Percentiles rank a stretch among this genome's conserved stretches.
phyloP scores from a whole-genome alignment of 2,797 vertebrate genomes.

The Merluccius polli region DNA sequence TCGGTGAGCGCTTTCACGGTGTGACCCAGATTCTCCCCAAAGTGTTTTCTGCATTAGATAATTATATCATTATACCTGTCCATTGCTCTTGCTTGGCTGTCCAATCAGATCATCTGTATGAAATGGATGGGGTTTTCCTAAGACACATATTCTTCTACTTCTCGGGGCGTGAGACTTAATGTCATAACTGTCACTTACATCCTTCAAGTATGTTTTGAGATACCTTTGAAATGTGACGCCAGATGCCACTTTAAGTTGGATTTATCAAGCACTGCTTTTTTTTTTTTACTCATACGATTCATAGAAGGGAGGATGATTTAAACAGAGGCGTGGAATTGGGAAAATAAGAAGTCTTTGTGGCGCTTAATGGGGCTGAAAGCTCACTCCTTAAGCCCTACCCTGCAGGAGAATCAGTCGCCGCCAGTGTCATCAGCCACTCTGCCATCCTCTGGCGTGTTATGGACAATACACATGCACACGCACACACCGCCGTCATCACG shows the following conservation, averaged over 20 bases:
- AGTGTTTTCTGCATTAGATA: constrained; percentile 20
- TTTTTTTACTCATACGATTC: neutral
- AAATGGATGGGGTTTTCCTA: constrained; percentile 34
- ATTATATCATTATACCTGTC: constrained; percentile 40
- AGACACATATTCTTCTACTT: constrained; percentile 44
- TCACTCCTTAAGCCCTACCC: constrained; percentile 57
- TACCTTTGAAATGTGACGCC: constrained; percentile 68
- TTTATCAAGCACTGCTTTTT: constrained; percentile 58
- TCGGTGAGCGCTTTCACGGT: constrained; percentile 20
- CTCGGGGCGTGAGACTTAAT: constrained; percentile 58
- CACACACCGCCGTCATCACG: neutral
- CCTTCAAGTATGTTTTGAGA: constrained; percentile 61
- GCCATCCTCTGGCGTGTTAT: constrained; percentile 71
- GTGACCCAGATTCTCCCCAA: constrained; percentile 28
- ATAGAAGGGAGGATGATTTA: neutral
- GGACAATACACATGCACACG: constrained; percentile 62
- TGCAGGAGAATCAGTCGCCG: constrained; percentile 59
- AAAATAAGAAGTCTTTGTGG: constrained; percentile 67
- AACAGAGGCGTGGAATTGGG: constrained; percentile 56
- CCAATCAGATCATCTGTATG: constrained; percentile 54
- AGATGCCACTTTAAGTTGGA: constrained; percentile 59
- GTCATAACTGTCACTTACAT: constrained; percentile 74
- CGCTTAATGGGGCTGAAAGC: constrained; percentile 66
- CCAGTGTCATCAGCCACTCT: constrained; percentile 68
- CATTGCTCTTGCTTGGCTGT: constrained; percentile 55